Percentiles rank a stretch among this genome's conserved stretches.
These are phyloP conservation scores for Salvator merianae DNA, from an alignment of 2,113 vertebrate species.

Conservation along the genomic window DNA sequence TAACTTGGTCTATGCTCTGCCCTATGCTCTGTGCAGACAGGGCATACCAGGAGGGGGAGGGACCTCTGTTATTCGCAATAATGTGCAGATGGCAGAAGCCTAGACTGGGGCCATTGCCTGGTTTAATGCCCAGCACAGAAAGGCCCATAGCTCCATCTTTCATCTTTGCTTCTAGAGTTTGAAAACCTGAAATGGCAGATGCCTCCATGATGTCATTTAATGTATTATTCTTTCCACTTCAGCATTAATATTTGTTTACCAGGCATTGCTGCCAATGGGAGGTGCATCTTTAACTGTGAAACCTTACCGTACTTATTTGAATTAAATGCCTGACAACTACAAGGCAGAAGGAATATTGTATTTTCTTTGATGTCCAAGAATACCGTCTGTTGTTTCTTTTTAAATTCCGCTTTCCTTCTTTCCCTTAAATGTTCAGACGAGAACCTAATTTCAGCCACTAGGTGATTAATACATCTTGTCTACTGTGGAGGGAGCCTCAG, in stretches of 20 bases:
- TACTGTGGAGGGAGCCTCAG: not conserved
- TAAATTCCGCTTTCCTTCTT: not conserved
- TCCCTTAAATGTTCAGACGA: not conserved
- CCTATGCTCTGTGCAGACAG: too few species aligned
- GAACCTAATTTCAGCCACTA: not conserved
- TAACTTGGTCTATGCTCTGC: too few species aligned
- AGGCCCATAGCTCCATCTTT: too few species aligned
- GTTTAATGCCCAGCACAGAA: too few species aligned
- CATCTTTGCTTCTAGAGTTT: too few species aligned
- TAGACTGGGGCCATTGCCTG: too few species aligned
- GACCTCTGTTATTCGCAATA: too few species aligned
- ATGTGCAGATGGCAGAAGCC: too few species aligned
- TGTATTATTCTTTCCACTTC: not conserved
- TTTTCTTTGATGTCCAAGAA: not conserved
- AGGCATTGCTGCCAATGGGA: not conserved
- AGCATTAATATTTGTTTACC: not conserved
- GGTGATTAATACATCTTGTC: not conserved
- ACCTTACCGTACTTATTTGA: not conserved
- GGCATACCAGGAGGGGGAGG: too few species aligned
- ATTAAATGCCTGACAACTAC: not conserved
- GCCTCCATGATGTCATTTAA: not conserved
- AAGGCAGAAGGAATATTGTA: not conserved
- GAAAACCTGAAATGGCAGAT: not conserved
- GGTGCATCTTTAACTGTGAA: not conserved
- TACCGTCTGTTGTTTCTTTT: not conserved